phyloP scores from a whole-genome alignment of 2,797 vertebrate species.

The Xiphorhynchus erythropygius region DNA sequence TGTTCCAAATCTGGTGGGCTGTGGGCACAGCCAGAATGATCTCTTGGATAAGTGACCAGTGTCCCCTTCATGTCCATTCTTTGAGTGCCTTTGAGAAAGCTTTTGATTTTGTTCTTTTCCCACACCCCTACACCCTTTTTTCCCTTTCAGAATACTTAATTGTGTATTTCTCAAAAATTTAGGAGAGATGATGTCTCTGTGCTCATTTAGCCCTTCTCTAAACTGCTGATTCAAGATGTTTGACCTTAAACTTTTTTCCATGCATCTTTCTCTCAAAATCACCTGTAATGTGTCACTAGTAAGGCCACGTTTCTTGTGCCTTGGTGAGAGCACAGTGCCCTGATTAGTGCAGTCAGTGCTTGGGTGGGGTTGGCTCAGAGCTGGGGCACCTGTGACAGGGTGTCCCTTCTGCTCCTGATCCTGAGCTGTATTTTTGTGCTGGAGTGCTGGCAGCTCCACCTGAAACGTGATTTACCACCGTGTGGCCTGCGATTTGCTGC shows the following conservation, averaged over 20 bases:
- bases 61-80: background rate
- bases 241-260: fast-evolving
- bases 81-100: background rate
- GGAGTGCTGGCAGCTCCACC: background rate
- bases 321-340: fast-evolving
- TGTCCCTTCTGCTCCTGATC: background rate
- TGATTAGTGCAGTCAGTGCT: fast-evolving
- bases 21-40: fast-evolving
- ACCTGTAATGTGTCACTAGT: fast-evolving
- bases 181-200: background rate
- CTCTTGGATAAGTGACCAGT: fast-evolving
- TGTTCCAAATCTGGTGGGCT: background rate
- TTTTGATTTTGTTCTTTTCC: background rate
- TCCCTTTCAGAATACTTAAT: fast-evolving
- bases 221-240: fast-evolving
- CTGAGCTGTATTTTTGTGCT: background rate
- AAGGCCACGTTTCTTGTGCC: fast-evolving
- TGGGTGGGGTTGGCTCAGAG: background rate
- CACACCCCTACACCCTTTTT: background rate
- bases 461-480: background rate
- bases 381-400: fast-evolving
- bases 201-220: background rate
- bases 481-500: background rate
- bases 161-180: background rate
- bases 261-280: background rate